Evolutionary conservation across 2,888 invertebrate species (phyloP).

Genomic region (Harpalus rufipes): DNA sequence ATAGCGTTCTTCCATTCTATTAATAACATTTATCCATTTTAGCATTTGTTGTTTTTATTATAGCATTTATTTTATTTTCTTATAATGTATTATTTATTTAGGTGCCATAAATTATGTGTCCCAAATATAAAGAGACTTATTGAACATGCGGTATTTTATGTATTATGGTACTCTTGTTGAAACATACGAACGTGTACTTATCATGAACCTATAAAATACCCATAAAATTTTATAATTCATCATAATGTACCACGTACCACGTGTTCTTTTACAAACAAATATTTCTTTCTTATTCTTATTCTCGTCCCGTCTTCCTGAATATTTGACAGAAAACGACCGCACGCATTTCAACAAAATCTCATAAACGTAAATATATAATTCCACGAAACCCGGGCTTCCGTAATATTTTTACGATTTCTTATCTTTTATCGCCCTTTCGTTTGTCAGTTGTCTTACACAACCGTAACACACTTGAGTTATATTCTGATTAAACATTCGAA

Average conservation of each 20-base stretch:
- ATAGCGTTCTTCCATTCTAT: too few relatives aligned
- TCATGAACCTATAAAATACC: too few relatives aligned
- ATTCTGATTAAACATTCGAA: conserved; percentile 44
- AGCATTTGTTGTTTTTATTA: too few relatives aligned
- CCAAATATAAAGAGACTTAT: too few relatives aligned
- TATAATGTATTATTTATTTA: too few relatives aligned
- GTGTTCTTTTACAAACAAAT: not conserved
- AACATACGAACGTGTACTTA: too few relatives aligned
- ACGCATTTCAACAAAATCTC: conserved; percentile 28
- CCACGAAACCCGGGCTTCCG: conserved; percentile 10
- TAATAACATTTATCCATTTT: too few relatives aligned
- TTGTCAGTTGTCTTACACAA: conserved; percentile 48
- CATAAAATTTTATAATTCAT: too few relatives aligned
- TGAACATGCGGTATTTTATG: too few relatives aligned
- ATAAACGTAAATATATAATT: conserved; percentile 33
- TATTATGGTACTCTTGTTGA: too few relatives aligned
- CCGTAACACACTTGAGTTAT: conserved; percentile 11
- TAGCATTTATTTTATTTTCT: too few relatives aligned
- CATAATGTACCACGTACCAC: not conserved
- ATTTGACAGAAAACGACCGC: conserved; percentile 28
- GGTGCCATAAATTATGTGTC: too few relatives aligned
- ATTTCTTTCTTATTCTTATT: not conserved
- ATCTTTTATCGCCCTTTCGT: conserved; percentile 10
- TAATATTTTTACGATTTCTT: conserved; percentile 46
- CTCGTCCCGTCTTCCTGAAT: not conserved